Evolutionary conservation across 2,888 invertebrate species (phyloP).

Genomic region (Sabatieria punctata): DNA sequence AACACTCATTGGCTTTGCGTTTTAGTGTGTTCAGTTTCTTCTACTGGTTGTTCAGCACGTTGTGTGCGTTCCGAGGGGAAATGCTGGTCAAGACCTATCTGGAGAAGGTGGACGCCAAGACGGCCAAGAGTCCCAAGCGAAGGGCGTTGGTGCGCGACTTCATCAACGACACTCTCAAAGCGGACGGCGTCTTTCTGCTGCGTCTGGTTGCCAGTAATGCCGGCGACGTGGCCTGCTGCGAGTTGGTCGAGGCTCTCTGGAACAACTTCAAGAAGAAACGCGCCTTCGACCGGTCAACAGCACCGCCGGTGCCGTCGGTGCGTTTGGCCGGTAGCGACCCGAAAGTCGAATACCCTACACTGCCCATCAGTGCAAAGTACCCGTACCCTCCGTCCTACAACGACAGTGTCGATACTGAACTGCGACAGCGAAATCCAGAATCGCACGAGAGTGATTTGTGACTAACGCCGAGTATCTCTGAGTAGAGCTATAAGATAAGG

Average conservation of each 20-base stretch:
- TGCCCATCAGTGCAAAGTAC: background rate
- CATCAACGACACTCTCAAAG: background rate
- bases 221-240: conserved; percentile 26
- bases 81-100: conserved; percentile 6
- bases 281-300: background rate
- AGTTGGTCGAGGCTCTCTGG: conserved; percentile 24
- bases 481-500: no score
- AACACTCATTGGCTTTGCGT: background rate
- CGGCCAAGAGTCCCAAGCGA: background rate
- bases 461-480: no score
- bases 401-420: background rate
- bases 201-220: conserved; percentile 22
- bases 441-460: background rate
- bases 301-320: background rate
- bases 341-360: background rate
- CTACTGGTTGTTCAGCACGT: conserved; percentile 17
- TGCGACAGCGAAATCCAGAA: background rate
- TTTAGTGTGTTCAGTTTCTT: conserved; percentile 16
- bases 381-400: background rate
- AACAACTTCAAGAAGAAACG: conserved; percentile 11
- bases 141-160: background rate
- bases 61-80: conserved; percentile 6
- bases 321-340: background rate
- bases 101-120: background rate
- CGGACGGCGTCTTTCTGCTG: conserved; percentile 1